Base-by-base conservation (phyloP, 2,113 vertebrate species). In the Chroicocephalus ridibundus region DNA sequence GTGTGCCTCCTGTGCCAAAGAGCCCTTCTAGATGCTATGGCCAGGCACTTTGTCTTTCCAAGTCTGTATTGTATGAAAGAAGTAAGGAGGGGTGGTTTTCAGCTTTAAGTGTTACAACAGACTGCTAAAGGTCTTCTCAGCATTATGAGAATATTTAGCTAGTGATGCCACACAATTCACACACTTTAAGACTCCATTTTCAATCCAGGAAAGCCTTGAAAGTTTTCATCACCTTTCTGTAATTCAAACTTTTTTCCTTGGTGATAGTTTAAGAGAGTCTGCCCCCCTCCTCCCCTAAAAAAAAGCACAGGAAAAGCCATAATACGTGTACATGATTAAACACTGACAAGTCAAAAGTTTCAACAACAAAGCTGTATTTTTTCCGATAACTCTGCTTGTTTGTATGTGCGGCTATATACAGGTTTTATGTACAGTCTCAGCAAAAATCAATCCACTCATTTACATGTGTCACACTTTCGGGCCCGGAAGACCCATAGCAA, bases 401-500 rank as follows among this genome's bases (percentile, higher is more conserved):
- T 94, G 34, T 65, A 55, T 32, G 0, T 49, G 40, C 58, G 51
- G 27, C 46, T 91, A 16, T 40, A 19, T 62, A 57, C 6, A 44
- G 29, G 29, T n/a, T 89, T 89, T 65, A 91, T 60, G 78, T 49
- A 60, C 32, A 80, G 36, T 54, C 55, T 65, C 52, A 57, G 38
- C 60, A 95, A 82, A 94, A 72, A 69, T 80, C 74, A 77, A 46
- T 93, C 38, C 26, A 21, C 10, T 69, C 21, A 46, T 77, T 80
- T 93, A 71, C 75, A 69, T 64, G 20, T 82, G 72, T 94, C 90
- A 75, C 65, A 40, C 79, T 93, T 94, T 15, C 47, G 82, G 58
- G 40, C 49, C 31, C 76, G 34, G 38, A 89, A 64, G 69, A 52
- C 8, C 16, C 44, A n/a, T 6, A 54, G n/a, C 57, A 90, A 54